Conservation (phyloP, 2,888 invertebrate species). For the Drosophila yooni region DNA sequence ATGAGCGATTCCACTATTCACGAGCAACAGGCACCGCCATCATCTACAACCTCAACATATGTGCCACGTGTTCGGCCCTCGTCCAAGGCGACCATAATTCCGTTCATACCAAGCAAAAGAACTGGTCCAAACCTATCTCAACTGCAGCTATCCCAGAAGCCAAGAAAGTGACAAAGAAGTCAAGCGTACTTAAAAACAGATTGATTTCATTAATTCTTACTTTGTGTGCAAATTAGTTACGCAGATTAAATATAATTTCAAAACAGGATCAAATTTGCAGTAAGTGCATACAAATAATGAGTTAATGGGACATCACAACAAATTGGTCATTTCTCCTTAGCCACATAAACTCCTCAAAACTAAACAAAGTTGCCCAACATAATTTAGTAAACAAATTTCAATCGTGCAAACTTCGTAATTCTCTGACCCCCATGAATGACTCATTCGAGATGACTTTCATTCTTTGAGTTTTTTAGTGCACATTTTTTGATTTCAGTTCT, state of each 20-base stretch:
- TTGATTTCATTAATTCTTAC: not conserved
- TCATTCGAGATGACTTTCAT: not conserved
- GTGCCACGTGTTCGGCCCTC: constrained; percentile 42
- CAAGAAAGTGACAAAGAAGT: constrained; percentile 39
- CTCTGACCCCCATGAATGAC: not conserved
- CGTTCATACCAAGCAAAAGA: not conserved
- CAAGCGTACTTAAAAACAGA: not conserved
- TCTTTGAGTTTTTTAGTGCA: not conserved
- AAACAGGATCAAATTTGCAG: not conserved
- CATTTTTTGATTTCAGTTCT: not conserved
- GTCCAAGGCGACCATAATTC: constrained; percentile 22
- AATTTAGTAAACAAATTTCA: not conserved
- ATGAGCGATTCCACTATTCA: not conserved
- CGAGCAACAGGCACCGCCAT: not conserved
- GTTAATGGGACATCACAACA: not conserved
- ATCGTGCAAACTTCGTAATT: not conserved
- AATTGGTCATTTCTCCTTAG: not conserved
- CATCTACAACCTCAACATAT: not conserved
- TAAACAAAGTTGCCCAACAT: not conserved
- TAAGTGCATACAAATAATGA: too few species aligned
- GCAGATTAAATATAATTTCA: constrained; percentile 6
- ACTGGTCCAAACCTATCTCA: constrained; percentile 22
- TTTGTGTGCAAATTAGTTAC: constrained; percentile 3
- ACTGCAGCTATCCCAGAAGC: constrained; percentile 16
- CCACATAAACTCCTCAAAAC: not conserved